These are phyloP conservation scores for Otolemur garnettii DNA, from an alignment of 2,113 vertebrate genomes.

Conservation along the genomic window DNA sequence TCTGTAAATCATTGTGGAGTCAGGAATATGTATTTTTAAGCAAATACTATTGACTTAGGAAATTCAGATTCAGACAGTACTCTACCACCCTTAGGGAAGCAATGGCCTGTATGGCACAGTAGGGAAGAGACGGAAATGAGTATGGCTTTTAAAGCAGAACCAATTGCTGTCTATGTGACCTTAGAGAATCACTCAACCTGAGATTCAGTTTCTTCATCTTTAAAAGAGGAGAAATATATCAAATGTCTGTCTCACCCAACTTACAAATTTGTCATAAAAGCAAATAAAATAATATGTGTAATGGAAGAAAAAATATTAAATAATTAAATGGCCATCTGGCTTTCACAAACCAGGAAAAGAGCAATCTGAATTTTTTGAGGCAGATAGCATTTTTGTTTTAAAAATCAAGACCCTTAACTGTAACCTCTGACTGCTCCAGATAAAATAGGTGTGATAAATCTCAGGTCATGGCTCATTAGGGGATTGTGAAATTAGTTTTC, in stretches of 20 bases:
- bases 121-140: neutral
- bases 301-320: neutral
- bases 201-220: slow-evolving; percentile 39
- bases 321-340: neutral
- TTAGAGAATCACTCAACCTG: neutral
- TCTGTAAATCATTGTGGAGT: neutral
- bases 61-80: neutral
- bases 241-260: neutral
- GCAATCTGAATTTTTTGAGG: neutral
- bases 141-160: slow-evolving; percentile 12
- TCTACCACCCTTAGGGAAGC: neutral
- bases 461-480: neutral
- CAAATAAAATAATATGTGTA: slow-evolving; percentile 19
- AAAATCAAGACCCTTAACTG: neutral
- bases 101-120: neutral
- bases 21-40: neutral
- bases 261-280: neutral
- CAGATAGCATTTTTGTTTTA: neutral
- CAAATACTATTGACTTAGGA: neutral
- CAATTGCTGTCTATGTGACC: neutral
- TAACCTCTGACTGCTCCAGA: neutral
- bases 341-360: neutral
- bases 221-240: neutral
- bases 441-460: neutral
- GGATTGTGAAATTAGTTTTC: neutral